Percentiles rank a stretch among this genome's conserved stretches.
phyloP scores from a whole-genome alignment of 2,113 vertebrate species.

The Taxidea taxus region DNA sequence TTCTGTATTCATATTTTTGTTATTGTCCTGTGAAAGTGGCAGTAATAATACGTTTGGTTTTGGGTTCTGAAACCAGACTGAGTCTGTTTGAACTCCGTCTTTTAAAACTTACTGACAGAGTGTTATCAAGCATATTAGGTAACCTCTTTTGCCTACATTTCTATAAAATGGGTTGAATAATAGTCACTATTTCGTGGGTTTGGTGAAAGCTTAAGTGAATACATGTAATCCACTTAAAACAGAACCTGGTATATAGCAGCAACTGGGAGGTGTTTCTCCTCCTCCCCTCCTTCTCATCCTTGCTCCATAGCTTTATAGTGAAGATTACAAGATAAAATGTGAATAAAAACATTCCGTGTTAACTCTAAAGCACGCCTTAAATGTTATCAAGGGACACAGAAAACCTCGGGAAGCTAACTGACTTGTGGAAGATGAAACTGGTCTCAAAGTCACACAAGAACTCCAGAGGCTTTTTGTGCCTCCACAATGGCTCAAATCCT shows the following conservation, averaged over 20 bases:
- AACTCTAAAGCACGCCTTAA: not conserved
- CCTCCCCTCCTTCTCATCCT: not conserved
- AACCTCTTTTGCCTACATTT: not conserved
- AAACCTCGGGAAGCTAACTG: not conserved
- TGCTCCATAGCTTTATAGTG: not conserved
- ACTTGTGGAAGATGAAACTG: not conserved
- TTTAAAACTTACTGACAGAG: not conserved
- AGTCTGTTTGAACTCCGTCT: slow-evolving; percentile 12
- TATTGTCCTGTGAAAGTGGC: not conserved
- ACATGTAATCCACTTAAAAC: not conserved
- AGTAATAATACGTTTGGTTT: not conserved
- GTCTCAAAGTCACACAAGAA: not conserved
- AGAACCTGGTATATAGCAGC: not conserved
- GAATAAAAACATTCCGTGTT: not conserved
- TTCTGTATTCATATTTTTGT: not conserved
- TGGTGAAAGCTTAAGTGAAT: not conserved
- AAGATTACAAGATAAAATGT: not conserved
- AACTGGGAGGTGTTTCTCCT: not conserved
- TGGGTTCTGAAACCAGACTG: not conserved
- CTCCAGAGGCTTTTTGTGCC: not conserved
- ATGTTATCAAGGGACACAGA: not conserved
- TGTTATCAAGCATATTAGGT: not conserved
- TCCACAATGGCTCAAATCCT: not conserved
- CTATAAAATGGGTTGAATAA: not conserved
- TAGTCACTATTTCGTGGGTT: not conserved